Base-by-base conservation (phyloP, 53 echinoderm and acorn worm species). In the Astropecten irregularis region DNA sequence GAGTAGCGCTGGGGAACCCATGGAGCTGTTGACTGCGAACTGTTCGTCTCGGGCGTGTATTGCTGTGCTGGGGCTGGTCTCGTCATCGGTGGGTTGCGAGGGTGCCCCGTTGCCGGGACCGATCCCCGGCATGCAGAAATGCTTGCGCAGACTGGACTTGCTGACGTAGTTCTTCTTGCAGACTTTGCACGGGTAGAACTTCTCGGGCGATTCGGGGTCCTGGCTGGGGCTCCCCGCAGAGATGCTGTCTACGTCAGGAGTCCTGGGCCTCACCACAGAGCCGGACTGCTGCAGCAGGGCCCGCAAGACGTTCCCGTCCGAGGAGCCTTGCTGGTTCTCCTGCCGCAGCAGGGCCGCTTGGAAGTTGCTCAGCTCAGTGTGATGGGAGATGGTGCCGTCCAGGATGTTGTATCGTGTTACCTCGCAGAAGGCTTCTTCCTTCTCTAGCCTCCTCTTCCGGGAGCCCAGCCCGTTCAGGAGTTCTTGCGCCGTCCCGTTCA, bases 131-230 rank as follows among this genome's bases (percentile, higher is more conserved):
- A 82, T 70, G 71, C 95, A 95, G 61, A 93, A 89, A 71, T 95
- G 95, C 74, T 95, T 95, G 37, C 95, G 77, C 28, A 95, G 67
- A 40, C 95, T 91, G 46, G 95, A 95, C 68, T 93, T 90, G 61
- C 91, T 91, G 53, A 85, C 86, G 44, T 88, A 95, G 20, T 61
- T 59, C 91, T 95, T 93, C 82, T 86, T 88, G 81, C 95, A 95
- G 46, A 91, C 95, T 77, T 93, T 95, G 57, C 95, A 95, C 11
- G 91, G 86, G 84, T 95, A 95, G 76, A 82, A 93, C 42, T 95
- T 89, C 65, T 84, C 92, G 15, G 68, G 82, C 19, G 73, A 49
- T 18, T 92, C 92, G 3, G 74, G 88, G 52, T 88, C 88, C 68
- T 87, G 84, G 66, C 87, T 81, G 3, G 76, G 86, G 62, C 87